Percentiles rank a stretch among this genome's conserved stretches.
Conservation (phyloP, 1,140 invertebrate species). For the Trichonephila clavata region DNA sequence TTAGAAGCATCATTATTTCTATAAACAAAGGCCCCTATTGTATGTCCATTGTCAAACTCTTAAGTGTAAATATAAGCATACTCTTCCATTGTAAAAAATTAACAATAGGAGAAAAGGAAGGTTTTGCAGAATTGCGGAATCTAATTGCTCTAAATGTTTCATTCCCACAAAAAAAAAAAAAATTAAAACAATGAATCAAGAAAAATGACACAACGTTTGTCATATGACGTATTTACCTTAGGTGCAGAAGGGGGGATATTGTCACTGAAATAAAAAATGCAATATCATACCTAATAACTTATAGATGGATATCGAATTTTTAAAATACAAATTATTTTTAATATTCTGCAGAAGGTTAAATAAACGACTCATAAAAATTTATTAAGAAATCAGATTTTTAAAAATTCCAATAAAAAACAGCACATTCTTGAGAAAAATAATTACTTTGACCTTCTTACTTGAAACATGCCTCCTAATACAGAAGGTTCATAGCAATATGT, state of each 20-base stretch:
- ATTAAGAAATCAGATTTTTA: too few relatives aligned
- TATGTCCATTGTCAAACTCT: neutral
- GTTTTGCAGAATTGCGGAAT: neutral
- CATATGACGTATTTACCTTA: neutral
- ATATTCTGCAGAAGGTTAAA: too few relatives aligned
- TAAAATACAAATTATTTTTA: too few relatives aligned
- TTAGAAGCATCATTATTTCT: neutral
- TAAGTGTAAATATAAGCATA: neutral
- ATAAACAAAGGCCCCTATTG: neutral
- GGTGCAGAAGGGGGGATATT: too few relatives aligned
- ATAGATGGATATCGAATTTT: too few relatives aligned
- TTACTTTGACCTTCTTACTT: too few relatives aligned
- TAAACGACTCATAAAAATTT: too few relatives aligned
- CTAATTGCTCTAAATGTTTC: neutral
- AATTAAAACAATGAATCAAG: neutral
- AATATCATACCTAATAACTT: neutral
- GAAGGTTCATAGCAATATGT: too few relatives aligned
- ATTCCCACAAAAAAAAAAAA: neutral
- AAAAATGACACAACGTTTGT: neutral
- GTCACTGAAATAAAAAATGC: neutral
- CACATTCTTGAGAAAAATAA: too few relatives aligned
- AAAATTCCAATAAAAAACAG: too few relatives aligned
- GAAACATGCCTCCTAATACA: too few relatives aligned
- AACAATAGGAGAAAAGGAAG: neutral
- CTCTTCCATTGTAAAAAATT: neutral